Evolutionary conservation across 2,797 vertebrate genomes (phyloP), one percentile per base, ranked within the genome.

Genomic region (Cyclopterus lumpus): DNA sequence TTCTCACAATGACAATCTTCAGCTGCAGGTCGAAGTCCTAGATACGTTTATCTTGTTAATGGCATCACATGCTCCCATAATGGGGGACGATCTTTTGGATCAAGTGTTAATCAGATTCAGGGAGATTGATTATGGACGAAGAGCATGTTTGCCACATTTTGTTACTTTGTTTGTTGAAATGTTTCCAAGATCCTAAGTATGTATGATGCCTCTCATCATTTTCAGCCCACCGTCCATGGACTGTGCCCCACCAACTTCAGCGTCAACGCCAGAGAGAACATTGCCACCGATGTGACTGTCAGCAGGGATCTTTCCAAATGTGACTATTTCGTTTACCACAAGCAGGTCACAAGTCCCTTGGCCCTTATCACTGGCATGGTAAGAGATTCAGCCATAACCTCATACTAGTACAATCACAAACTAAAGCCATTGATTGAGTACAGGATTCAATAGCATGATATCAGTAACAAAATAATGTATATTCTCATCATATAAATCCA

Each of bases 311-410:
- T 99, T 77, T 94, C 94, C 83, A 81, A 64, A 2, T 99, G 98
- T 60, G 93, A 96, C 32, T 63, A 36, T 58, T 97, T 97, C 92
- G 86, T 55, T 42, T 91, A 97, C 36, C 84, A 82, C 61, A 94
- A 88, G 80, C 94, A 95, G 55, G 73, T 89, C 26, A 95, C 95
- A 79, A 99, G 96, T 78, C 98, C 97, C 0, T 80, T 99, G 55
- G 97, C 98, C 44, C 83, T 99, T 79, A 86, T 98, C 81, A 95
- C 94, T 71, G 96, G 96, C 91, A 86, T 96, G 91, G 98, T 99
- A 88, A 95, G 88, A 63, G 12, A 34, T 69, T 4, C 28, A 46
- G 4, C 40, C 51, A 42, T 28, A 16, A 16, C 32, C 40, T 70
- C 6, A 28, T 20, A 9, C 55, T 53, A 28, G 44, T 28, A 42